Percentiles rank a stretch among this genome's conserved stretches.
These are phyloP conservation scores for Drosophila trichaetosa DNA, from an alignment of 2,888 invertebrate genomes.

Conservation along the genomic window DNA sequence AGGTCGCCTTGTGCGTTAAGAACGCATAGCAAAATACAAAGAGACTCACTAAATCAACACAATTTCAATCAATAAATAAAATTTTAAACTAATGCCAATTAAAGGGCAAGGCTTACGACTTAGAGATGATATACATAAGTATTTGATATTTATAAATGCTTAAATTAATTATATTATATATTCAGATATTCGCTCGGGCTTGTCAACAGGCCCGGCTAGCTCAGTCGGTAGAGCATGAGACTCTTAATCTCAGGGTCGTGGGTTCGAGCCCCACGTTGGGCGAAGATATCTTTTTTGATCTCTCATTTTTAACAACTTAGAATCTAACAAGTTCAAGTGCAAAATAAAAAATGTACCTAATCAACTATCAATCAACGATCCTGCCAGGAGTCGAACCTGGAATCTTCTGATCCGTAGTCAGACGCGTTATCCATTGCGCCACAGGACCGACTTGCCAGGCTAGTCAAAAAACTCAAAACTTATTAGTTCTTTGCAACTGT, in stretches of 20 bases:
- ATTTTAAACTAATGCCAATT: background rate
- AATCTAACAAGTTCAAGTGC: background rate
- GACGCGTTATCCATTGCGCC: conserved; percentile 85
- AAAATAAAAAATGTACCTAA: background rate
- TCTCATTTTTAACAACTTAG: background rate
- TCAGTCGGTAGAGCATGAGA: conserved; percentile 85
- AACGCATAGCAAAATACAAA: background rate
- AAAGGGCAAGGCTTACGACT: background rate
- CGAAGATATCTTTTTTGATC: conserved; percentile 46
- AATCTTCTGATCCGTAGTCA: conserved; percentile 85
- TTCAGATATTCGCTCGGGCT: rapidly evolving
- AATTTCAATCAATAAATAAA: background rate
- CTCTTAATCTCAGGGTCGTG: conserved; percentile 85
- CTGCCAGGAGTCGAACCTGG: conserved; percentile 85
- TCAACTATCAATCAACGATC: conserved; percentile 70
- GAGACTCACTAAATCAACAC: conserved; percentile 2
- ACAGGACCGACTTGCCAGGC: conserved; percentile 74
- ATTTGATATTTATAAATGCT: background rate
- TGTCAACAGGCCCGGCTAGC: conserved; percentile 83
- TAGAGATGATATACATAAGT: background rate
- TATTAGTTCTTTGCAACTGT: background rate
- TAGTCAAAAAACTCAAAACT: background rate
- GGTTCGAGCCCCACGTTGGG: conserved; percentile 85
- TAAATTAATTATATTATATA: background rate
- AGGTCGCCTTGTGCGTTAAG: conserved; percentile 36